Base-by-base conservation (phyloP, 1,140 invertebrate genomes). In the Aphidius ervi region DNA sequence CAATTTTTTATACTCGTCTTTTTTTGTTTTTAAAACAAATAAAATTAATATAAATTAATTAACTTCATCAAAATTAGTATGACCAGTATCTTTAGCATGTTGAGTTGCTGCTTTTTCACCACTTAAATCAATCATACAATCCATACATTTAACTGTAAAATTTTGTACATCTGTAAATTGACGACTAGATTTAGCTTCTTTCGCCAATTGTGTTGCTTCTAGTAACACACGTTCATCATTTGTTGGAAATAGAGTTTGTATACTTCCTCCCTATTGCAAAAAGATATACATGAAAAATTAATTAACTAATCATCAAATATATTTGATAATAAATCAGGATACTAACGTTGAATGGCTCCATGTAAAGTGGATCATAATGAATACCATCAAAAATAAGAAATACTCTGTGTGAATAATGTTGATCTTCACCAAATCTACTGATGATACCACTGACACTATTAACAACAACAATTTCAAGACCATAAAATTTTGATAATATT, bases 331-430 rank as follows among this genome's bases (percentile, higher is more conserved):
- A 57, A 54, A 56, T 64, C 20, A 48, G 48, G n/a, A 9, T 43
- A 68, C 72, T 76, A 76, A 86, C 86, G 65, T 83, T 82, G 58
- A 82, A 70, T 0, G 86, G 84, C 80, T 97, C 94, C 73, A 95
- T 82, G 71, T 94, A 91, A 1, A 98, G 76, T 2, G 94, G 92
- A 80, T 98, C 96, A 75, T 98, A 98, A 80, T 98, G 95, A 61
- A 97, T 93, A 23, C 95, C 95, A 81, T 98, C 94, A 76, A 97
- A 98, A 52, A 98, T 84, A 3, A 98, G 81, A 72, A 97, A 92
- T 9, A 95, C 91, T 71, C 95, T 79, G 52, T 91, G 81, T 20
- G 86, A 79, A 72, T 94, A 97, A 68, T 90, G 85, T 70, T 91
- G 87, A 80, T 97, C 93, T 78, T 98, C 95, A 5, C 95, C 95